phyloP scores from a whole-genome alignment of 2,888 invertebrate genomes.

The Auanema freiburgensis region DNA sequence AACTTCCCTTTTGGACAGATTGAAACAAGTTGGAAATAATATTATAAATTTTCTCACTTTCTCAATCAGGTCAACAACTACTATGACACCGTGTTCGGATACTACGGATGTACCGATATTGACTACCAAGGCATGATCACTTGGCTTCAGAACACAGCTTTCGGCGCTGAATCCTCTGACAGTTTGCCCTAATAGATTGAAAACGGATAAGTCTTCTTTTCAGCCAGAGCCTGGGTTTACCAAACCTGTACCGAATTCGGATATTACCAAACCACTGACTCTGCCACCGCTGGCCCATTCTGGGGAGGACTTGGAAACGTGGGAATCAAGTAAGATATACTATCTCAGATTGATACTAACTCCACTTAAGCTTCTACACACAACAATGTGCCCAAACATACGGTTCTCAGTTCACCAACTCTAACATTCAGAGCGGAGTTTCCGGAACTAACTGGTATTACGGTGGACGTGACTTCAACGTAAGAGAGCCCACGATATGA shows the following conservation, averaged over 20 bases:
- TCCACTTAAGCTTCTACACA: too few species aligned
- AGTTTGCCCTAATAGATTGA: not conserved
- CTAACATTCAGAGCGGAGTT: constrained; percentile 4
- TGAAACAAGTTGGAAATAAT: constrained; percentile 26
- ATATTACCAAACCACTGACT: constrained; percentile 83
- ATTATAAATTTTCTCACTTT: not conserved
- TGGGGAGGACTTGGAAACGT: constrained; percentile 31
- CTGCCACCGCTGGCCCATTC: constrained; percentile 36
- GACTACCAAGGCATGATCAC: constrained; percentile 39
- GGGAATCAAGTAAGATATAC: not conserved
- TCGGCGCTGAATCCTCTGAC: constrained; percentile 20
- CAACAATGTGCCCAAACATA: constrained; percentile 29
- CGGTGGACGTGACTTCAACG: constrained; percentile 28
- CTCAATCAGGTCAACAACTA: constrained; percentile 25
- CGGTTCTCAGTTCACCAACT: constrained; percentile 21
- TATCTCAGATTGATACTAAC: too few species aligned
- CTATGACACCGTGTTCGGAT: constrained; percentile 30
- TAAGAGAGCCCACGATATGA: too few species aligned
- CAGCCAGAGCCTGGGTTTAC: constrained; percentile 82
- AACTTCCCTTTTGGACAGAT: constrained; percentile 24
- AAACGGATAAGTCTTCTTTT: not conserved
- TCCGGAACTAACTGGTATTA: constrained; percentile 22
- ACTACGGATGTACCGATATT: constrained; percentile 45
- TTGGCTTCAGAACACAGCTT: constrained; percentile 36
- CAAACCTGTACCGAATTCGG: constrained; percentile 96